phyloP scores from a whole-genome alignment of 2,113 vertebrate genomes.

The Turdus rufiventris region DNA sequence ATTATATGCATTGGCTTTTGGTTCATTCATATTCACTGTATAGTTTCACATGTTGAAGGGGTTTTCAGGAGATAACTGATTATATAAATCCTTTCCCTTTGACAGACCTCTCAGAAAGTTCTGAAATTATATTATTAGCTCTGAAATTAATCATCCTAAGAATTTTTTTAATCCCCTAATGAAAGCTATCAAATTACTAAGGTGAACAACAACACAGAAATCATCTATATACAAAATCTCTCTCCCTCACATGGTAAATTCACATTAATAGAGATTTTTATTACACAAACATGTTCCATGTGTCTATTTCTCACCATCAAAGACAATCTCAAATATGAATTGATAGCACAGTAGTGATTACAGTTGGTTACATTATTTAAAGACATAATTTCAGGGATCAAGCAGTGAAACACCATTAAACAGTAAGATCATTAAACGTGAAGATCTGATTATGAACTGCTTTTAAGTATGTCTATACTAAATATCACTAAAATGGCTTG shows the following conservation, averaged over 20 bases:
- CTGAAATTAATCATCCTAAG: slow-evolving; percentile 17
- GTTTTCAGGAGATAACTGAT: neutral
- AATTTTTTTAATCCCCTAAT: neutral
- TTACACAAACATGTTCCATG: neutral
- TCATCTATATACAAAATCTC: neutral
- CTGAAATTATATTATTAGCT: neutral
- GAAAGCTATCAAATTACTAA: neutral
- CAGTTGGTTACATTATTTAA: neutral
- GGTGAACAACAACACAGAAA: neutral
- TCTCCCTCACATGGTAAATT: neutral
- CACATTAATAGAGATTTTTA: neutral
- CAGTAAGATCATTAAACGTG: neutral
- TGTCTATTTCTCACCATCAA: neutral
- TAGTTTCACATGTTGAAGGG: neutral
- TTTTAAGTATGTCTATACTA: slow-evolving; percentile 34
- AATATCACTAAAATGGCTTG: slow-evolving; percentile 33
- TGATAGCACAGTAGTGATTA: neutral
- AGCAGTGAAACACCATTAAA: slow-evolving; percentile 17
- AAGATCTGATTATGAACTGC: slow-evolving; percentile 51
- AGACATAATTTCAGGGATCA: slow-evolving; percentile 23
- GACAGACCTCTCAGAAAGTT: neutral
- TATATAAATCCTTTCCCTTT: neutral
- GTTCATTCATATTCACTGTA: neutral
- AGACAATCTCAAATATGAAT: neutral
- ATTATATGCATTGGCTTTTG: neutral